Evolutionary conservation across 2,113 vertebrate species (phyloP).

Genomic region (Callithrix jacchus): DNA sequence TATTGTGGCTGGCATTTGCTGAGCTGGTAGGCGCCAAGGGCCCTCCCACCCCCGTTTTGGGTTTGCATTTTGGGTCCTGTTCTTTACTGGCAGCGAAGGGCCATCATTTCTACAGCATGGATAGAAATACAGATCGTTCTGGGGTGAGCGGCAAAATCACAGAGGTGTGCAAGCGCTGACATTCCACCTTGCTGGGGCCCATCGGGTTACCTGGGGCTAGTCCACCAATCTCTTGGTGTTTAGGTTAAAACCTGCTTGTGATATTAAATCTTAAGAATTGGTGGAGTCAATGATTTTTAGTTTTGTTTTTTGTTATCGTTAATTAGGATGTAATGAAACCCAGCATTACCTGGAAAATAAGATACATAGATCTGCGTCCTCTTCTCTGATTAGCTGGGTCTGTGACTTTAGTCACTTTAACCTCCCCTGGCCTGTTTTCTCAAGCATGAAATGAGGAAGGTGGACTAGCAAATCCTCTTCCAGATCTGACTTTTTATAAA

Average conservation of each 20-base stretch:
- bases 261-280: background rate
- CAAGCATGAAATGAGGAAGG: background rate
- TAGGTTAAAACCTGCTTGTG: background rate
- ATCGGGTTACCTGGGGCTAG: background rate
- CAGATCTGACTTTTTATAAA: background rate
- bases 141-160: background rate
- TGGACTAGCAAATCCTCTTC: background rate
- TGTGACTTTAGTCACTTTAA: background rate
- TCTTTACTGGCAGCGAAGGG: background rate
- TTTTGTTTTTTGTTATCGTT: background rate
- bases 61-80: background rate
- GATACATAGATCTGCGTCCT: background rate
- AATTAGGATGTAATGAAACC: background rate
- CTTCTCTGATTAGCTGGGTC: background rate
- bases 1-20: background rate
- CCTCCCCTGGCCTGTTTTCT: background rate
- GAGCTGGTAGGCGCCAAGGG: background rate
- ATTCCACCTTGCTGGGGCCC: too few species aligned
- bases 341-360: background rate
- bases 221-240: background rate
- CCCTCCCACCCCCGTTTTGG: fast-evolving
- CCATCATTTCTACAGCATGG: background rate
- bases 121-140: fast-evolving
- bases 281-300: background rate
- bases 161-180: background rate